Base-by-base conservation (phyloP, 2,797 vertebrate species). In the Coluber constrictor region DNA sequence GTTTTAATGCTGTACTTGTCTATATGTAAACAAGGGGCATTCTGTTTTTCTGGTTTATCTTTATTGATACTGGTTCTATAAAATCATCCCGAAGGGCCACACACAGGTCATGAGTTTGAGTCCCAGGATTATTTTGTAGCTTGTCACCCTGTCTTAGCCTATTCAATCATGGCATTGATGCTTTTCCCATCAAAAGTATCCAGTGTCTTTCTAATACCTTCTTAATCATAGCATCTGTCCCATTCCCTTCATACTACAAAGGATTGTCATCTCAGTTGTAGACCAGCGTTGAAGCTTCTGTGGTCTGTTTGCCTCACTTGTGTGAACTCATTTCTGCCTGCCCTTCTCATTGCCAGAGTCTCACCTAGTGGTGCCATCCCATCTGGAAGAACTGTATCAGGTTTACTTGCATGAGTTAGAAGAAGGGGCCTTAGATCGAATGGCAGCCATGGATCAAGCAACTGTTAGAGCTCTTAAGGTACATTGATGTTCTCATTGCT, bases 361-460 rank as follows among this genome's bases (percentile, higher is more conserved):
- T 97, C 98, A 97, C 92, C 97, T 99, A 88, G 94, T 97, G 0
- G 97, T 99, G 0, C 98, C 99, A 0, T 96, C 96, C 5, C 98
- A 98, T 61, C 97, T 99, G 90, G 98, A 99, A 95, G 98, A 99
- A 94, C 98, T 99, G 20, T 99, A 99, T 10, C 97, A 98, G 15
- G 96, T 97, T 90, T 99, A 99, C 97, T 96, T 98, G 96, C 98
- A 96, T 90, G 98, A 98, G 92, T 96, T 98, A 95, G 98, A 98
- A 3, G 98, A 99, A 86, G 97, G 98, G 89, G 97, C 98, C 94
- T 97, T 99, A 95, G 98, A 98, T 94, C 96, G 97, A 93, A 97
- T 98, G 7, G 95, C 98, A 95, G 97, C 98, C 91, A 96, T 98
- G 96, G 98, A 98, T 90, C 98, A 97, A 4, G 96, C 97, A 92